Evolutionary conservation across 2,888 invertebrate genomes (phyloP).

Genomic region (Ichneumon xanthorius): DNA sequence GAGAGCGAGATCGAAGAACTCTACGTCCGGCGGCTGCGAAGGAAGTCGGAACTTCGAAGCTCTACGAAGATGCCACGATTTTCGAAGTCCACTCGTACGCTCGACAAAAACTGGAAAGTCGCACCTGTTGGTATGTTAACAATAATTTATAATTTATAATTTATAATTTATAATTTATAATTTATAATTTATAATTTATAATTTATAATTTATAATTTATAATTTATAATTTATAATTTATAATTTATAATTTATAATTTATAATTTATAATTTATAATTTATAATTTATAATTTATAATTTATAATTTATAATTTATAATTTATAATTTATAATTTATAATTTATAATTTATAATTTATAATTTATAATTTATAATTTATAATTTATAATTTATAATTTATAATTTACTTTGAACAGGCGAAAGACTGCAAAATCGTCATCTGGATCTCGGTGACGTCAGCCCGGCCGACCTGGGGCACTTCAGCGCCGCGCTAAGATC

Average conservation of each 20-base stretch:
- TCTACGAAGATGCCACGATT: slow-evolving; percentile 84
- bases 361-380: not conserved
- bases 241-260: not conserved
- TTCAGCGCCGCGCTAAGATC: slow-evolving; percentile 86
- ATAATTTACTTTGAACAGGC: slow-evolving; percentile 60
- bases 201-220: not conserved
- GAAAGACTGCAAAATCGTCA: slow-evolving; percentile 84
- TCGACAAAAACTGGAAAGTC: slow-evolving; percentile 87
- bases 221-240: not conserved
- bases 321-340: not conserved
- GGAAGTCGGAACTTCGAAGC: slow-evolving; percentile 82
- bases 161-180: too few relatives aligned
- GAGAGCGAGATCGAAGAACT: slow-evolving; percentile 85
- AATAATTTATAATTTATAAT: not conserved
- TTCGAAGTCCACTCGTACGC: slow-evolving; percentile 83
- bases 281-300: not conserved
- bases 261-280: not conserved
- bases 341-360: slow-evolving; percentile 17
- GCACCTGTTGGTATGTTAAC: slow-evolving; percentile 85
- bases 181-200: not conserved
- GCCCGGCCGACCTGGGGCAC: slow-evolving; percentile 87
- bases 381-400: not conserved
- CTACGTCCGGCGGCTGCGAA: slow-evolving; percentile 84
- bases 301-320: not conserved
- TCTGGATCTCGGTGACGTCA: slow-evolving; percentile 89